A percentile compares a stretch with the other conserved stretches of the same genome.
Evolutionary conservation across 1,140 invertebrate genomes (phyloP).

Genomic region (Lithobius niger): DNA sequence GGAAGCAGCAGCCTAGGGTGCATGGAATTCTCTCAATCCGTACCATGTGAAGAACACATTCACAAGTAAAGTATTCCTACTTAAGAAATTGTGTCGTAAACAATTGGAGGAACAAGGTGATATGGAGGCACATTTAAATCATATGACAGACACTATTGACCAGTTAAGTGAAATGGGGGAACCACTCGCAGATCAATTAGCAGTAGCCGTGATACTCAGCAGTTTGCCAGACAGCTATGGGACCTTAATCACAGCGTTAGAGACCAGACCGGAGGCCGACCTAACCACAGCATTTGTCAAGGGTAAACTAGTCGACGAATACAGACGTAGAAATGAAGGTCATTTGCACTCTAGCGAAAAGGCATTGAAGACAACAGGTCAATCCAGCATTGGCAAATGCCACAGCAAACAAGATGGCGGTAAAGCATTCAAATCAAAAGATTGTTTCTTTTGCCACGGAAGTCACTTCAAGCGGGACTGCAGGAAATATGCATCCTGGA

Average conservation of each 20-base stretch:
- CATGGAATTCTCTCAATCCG: too few relatives aligned
- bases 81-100: background rate
- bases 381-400: background rate
- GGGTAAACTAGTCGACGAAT: background rate
- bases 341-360: background rate
- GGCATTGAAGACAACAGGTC: background rate
- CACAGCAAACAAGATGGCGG: background rate
- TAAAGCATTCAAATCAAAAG: background rate
- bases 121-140: background rate
- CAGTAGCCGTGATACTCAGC: too few relatives aligned
- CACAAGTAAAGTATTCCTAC: background rate
- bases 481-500: background rate
- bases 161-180: background rate
- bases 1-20: too few relatives aligned
- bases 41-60: too few relatives aligned
- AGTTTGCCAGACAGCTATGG: background rate
- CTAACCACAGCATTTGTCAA: background rate
- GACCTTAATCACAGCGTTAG: background rate
- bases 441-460: background rate
- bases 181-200: background rate
- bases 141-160: background rate
- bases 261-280: background rate
- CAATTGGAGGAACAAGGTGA: background rate
- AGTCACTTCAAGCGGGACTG: background rate
- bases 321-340: background rate